Evolutionary conservation across 2,797 vertebrate species (phyloP).

Genomic region (Melopsittacus undulatus): DNA sequence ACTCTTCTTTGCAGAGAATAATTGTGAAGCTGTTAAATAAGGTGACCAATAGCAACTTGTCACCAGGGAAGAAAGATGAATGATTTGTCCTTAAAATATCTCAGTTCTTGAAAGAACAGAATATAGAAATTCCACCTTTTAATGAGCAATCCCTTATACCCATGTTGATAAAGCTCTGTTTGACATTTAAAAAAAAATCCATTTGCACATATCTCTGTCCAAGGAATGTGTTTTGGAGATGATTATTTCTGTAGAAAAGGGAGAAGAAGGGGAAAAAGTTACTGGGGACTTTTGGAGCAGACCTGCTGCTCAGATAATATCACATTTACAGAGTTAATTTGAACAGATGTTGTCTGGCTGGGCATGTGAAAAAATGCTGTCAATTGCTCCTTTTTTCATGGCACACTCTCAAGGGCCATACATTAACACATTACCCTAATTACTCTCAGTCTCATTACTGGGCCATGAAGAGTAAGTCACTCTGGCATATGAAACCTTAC

Average conservation of each 20-base stretch:
- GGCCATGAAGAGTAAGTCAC: neutral
- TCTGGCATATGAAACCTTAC: neutral
- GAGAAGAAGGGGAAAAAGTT: neutral
- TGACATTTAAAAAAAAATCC: neutral
- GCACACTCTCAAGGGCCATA: neutral
- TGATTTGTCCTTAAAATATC: neutral
- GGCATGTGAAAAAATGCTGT: constrained; percentile 10
- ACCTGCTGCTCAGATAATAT: constrained; percentile 12
- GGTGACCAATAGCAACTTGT: constrained; percentile 6
- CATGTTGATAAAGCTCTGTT: neutral
- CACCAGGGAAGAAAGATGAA: neutral
- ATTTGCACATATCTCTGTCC: neutral
- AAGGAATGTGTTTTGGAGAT: neutral
- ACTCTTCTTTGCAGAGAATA: neutral
- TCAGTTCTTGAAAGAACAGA: neutral
- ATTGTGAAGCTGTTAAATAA: constrained; percentile 12
- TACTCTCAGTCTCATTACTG: neutral
- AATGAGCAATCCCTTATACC: neutral
- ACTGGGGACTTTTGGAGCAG: constrained; percentile 13
- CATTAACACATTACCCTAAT: constrained; percentile 33
- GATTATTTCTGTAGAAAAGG: neutral
- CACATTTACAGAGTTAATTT: constrained; percentile 38
- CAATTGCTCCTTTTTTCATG: neutral
- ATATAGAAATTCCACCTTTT: neutral
- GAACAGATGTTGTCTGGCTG: constrained; percentile 46